These are phyloP conservation scores for Buceros bicornis DNA, from an alignment of 2,797 vertebrate species.

Conservation along the genomic window DNA sequence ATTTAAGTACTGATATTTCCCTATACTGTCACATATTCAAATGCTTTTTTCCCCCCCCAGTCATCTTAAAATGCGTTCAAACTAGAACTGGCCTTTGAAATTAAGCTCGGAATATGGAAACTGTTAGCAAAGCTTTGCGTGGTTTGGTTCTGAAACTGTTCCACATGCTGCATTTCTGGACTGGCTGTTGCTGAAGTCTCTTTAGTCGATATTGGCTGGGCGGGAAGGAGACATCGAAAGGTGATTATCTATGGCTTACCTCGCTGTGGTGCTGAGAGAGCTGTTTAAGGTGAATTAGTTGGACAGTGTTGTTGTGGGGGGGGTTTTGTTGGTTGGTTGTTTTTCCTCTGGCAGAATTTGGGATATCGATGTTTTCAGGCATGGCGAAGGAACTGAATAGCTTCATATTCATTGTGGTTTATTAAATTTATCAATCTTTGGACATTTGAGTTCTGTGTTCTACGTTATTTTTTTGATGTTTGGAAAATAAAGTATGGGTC, in stretches of 20 bases:
- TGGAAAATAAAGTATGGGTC: background rate
- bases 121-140: background rate
- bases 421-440: background rate
- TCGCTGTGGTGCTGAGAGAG: background rate
- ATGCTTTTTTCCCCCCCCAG: background rate
- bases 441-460: background rate
- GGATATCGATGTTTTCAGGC: background rate
- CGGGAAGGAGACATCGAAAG: background rate
- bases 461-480: background rate
- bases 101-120: background rate
- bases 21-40: background rate
- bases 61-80: background rate
- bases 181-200: background rate
- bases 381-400: background rate
- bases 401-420: background rate
- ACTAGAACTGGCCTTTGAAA: background rate
- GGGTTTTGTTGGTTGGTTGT: background rate
- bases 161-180: background rate
- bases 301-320: background rate
- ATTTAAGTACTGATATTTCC: background rate
- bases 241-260: accelerated
- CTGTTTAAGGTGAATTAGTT: background rate
- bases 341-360: background rate
- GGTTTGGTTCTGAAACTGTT: background rate
- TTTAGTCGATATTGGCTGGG: background rate